Evolutionary conservation across 2,888 invertebrate species (phyloP), one percentile per base, ranked within the genome.

Genomic region (Lasioglossum leucozonium): DNA sequence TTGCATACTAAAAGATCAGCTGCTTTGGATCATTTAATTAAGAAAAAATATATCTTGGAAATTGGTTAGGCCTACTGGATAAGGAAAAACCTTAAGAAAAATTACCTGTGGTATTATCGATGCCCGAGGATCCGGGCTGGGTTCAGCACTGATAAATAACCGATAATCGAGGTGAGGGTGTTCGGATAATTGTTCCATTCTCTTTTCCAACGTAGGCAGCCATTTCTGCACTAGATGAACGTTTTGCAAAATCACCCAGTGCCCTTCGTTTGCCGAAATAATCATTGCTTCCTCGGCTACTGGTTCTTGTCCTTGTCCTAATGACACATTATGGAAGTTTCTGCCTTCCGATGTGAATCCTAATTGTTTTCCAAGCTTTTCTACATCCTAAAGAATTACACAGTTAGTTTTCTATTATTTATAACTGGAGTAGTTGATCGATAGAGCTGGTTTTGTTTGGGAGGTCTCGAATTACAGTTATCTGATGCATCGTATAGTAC

Each of bases 221-320:
- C 99, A 99, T 90, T 96, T 97, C 37, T 97, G 97, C 0, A 99
- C 99, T 85, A 99, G 96, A 95, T 99, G 99, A 82, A 99, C 97
- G 94, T 99, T 99, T 96, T 99, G 97, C 71, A 99, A 95, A 82
- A 99, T 98, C 30, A 99, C 99, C 99, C 99, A 99, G 92, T 99
- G 98, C 0, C 99, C 99, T 58, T 96, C 93, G 0, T 97, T 97
- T 0, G 98, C 98, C 0, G 98, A 98, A 0, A 97, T 93, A 72
- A 97, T 97, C 96, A 99, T 97, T 0, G 98, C 98, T 88, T 96
- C 96, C 94, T 99, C 99, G 0, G 99, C 99, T 0, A 99, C 98
- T 3, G 97, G 95, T 95, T 99, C 99, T 94, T 99, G 99, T 0
- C 99, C 99, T 95, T 99, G 99, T 0, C 99, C 99, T 55, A 99